These are phyloP conservation scores for Acanthopagrus latus DNA, from an alignment of 2,797 vertebrate genomes.

Conservation along the genomic window DNA sequence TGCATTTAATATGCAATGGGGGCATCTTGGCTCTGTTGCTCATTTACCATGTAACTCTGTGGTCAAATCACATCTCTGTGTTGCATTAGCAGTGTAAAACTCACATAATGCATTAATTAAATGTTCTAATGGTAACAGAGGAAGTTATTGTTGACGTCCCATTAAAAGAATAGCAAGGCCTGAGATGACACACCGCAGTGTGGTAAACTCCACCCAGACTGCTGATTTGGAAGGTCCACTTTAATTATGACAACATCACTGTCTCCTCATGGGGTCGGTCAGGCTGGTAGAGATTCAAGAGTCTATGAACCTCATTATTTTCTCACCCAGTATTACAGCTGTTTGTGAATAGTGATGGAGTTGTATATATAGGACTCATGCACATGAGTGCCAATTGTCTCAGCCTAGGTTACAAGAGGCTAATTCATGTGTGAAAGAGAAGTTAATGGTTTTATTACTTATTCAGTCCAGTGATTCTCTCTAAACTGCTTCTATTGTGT, in stretches of 20 bases:
- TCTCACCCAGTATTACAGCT: too few relatives aligned
- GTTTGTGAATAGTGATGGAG: too few relatives aligned
- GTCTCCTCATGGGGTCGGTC: slow-evolving; percentile 40
- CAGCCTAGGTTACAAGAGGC: too few relatives aligned
- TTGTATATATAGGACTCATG: too few relatives aligned
- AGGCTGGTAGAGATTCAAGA: slow-evolving; percentile 31
- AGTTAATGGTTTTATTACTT: too few relatives aligned
- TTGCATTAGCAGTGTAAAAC: slow-evolving; percentile 3
- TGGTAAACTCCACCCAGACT: slow-evolving; percentile 35
- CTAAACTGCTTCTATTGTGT: too few relatives aligned
- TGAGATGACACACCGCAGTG: slow-evolving; percentile 20
- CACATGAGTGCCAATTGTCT: too few relatives aligned
- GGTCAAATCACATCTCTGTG: slow-evolving; percentile 28
- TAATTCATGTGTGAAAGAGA: too few relatives aligned
- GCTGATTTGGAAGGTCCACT: slow-evolving; percentile 42
- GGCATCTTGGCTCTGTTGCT: slow-evolving; percentile 5
- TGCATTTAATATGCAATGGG: slow-evolving; percentile 9
- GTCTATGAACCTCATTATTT: background rate
- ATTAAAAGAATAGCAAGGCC: slow-evolving; percentile 42
- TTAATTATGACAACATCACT: slow-evolving; percentile 61
- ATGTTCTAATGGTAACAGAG: slow-evolving; percentile 26
- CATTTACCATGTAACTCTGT: slow-evolving; percentile 2
- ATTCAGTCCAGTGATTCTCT: too few relatives aligned
- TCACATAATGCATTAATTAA: slow-evolving; percentile 24
- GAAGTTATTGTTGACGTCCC: slow-evolving; percentile 24